Evolutionary conservation across 2,888 invertebrate genomes (phyloP).

Genomic region (Trachelus tabidus): DNA sequence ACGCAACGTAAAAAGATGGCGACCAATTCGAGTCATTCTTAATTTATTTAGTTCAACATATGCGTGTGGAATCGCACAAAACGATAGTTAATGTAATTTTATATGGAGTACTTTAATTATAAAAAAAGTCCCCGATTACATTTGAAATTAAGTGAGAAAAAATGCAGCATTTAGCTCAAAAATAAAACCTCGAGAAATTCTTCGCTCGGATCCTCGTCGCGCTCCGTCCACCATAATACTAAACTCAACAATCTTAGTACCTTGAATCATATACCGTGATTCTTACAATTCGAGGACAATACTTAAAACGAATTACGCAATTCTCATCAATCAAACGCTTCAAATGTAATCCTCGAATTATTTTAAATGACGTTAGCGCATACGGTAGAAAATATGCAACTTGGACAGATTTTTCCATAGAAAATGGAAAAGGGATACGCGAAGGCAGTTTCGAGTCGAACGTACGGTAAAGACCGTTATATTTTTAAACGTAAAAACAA

Average conservation of each 20-base stretch:
- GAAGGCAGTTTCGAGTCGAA: neutral
- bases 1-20: neutral
- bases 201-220: neutral
- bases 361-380: neutral
- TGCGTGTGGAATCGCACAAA: neutral
- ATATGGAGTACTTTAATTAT: neutral
- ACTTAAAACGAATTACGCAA: neutral
- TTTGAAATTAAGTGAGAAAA: too few species aligned
- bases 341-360: neutral
- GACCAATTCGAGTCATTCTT: neutral
- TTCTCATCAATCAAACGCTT: neutral
- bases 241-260: slow-evolving; percentile 21
- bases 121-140: too few species aligned
- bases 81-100: neutral
- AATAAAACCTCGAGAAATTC: neutral
- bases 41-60: neutral
- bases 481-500: too few species aligned
- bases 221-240: slow-evolving; percentile 18
- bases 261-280: slow-evolving; percentile 12
- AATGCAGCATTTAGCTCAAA: neutral
- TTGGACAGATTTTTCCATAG: neutral
- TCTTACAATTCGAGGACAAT: slow-evolving; percentile 1
- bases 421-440: neutral
- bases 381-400: neutral
- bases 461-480: neutral